Conservation (phyloP, 2,113 vertebrate species). For the Brienomyrus brachyistius region DNA sequence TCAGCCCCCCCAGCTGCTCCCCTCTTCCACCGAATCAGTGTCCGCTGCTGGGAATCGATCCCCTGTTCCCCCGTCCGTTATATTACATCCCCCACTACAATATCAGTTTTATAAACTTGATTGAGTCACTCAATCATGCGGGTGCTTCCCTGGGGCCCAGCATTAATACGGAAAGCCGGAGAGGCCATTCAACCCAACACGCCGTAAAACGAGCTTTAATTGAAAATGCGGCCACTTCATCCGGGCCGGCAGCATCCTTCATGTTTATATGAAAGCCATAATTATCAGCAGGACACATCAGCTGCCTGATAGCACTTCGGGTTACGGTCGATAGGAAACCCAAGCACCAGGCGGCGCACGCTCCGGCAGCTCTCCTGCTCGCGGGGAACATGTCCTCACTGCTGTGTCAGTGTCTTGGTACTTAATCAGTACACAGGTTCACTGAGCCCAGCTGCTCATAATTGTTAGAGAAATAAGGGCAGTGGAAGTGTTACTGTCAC, state of each 20-base stretch:
- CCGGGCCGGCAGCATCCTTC: not conserved
- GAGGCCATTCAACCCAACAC: not conserved
- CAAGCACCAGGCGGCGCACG: not conserved
- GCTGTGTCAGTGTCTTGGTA: not conserved
- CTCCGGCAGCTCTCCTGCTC: not conserved
- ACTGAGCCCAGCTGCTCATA: not conserved
- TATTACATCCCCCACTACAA: constrained; percentile 46
- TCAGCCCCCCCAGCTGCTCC: not conserved
- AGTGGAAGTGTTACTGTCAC: not conserved
- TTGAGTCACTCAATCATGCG: constrained; percentile 49
- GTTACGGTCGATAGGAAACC: not conserved
- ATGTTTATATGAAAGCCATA: not conserved
- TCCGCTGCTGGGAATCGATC: constrained; percentile 21
- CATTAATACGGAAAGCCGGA: constrained; percentile 24
- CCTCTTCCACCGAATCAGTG: not conserved
- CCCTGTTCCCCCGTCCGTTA: constrained; percentile 22
- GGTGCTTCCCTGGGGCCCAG: constrained; percentile 33
- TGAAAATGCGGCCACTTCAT: constrained; percentile 16
- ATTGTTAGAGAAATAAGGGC: not conserved
- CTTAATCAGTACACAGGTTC: not conserved
- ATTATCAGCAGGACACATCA: not conserved
- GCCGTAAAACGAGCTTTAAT: constrained; percentile 21
- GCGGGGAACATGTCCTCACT: not conserved
- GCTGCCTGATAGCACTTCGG: not conserved
- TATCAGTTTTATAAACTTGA: constrained; percentile 42